A percentile compares a stretch with the other conserved stretches of the same genome.
These are phyloP conservation scores for Dendrolimus pini DNA, from an alignment of 2,888 invertebrate species.

Conservation along the genomic window DNA sequence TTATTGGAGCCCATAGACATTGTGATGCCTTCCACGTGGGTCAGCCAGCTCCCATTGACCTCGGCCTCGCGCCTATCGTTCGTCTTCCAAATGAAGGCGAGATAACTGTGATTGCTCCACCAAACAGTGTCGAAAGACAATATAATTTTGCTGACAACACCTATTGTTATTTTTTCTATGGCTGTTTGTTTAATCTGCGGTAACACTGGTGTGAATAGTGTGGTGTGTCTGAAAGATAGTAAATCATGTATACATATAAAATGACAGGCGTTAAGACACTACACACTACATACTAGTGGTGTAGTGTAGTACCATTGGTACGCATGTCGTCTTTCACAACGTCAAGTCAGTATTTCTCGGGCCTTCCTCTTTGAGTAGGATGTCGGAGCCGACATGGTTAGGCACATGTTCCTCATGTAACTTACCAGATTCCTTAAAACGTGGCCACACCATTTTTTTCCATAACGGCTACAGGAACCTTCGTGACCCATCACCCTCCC, in stretches of 20 bases:
- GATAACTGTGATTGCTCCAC: conserved; percentile 61
- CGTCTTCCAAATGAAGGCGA: conserved; percentile 34
- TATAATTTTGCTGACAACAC: conserved; percentile 82
- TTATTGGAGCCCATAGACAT: conserved; percentile 16
- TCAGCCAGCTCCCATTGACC: conserved; percentile 18
- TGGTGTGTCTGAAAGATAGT: conserved; percentile 36
- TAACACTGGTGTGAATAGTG: conserved; percentile 75
- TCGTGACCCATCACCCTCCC: too few relatives aligned
- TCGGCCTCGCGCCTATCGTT: conserved; percentile 13
- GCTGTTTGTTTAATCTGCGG: conserved; percentile 70
- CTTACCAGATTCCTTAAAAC: background rate
- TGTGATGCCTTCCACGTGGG: conserved; percentile 18
- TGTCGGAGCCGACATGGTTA: background rate
- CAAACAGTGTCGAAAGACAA: conserved; percentile 79
- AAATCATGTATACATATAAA: too few relatives aligned
- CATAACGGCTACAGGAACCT: too few relatives aligned
- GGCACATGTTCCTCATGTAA: background rate
- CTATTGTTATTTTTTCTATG: conserved; percentile 78
- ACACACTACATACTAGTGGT: too few relatives aligned
- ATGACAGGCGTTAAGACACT: too few relatives aligned
- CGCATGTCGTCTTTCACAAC: conserved; percentile 33
- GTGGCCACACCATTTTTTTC: background rate
- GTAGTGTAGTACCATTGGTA: background rate
- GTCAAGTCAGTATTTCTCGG: conserved; percentile 13
- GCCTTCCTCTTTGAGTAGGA: background rate